These are phyloP conservation scores for Gambusia affinis DNA, from an alignment of 2,113 vertebrate genomes.

Conservation along the genomic window DNA sequence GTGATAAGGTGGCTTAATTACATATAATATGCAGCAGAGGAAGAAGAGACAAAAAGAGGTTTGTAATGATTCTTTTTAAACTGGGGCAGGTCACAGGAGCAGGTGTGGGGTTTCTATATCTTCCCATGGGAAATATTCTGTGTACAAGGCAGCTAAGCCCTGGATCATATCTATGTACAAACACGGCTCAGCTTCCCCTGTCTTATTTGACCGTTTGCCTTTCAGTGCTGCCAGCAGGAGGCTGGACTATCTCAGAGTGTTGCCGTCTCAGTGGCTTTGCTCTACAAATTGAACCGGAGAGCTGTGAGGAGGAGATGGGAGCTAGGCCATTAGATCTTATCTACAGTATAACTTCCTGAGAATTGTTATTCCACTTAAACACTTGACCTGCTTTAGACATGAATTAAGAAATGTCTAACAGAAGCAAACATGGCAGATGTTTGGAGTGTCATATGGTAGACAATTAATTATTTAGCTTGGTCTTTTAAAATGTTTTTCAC, in stretches of 20 bases:
- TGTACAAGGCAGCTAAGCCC: slow-evolving; percentile 16
- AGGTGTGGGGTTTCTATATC: neutral
- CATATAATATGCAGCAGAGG: neutral
- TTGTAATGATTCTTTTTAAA: neutral
- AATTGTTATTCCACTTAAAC: slow-evolving; percentile 44
- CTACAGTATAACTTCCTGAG: slow-evolving; percentile 32
- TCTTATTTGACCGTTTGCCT: slow-evolving; percentile 37
- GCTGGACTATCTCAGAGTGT: slow-evolving; percentile 16
- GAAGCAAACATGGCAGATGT: neutral
- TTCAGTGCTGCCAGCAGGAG: slow-evolving; percentile 29
- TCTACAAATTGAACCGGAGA: slow-evolving; percentile 31
- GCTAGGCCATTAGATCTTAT: slow-evolving; percentile 32
- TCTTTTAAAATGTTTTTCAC: slow-evolving; percentile 11
- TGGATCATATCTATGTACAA: slow-evolving; percentile 36
- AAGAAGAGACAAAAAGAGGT: neutral
- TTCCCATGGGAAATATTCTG: slow-evolving; percentile 32
- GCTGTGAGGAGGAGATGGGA: slow-evolving; percentile 19
- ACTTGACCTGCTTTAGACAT: slow-evolving; percentile 40
- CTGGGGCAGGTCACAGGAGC: slow-evolving; percentile 1
- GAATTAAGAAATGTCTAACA: neutral
- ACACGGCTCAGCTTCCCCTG: slow-evolving; percentile 28
- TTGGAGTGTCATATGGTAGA: neutral
- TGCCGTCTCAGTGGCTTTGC: slow-evolving; percentile 31
- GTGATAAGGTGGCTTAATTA: neutral
- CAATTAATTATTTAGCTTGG: slow-evolving; percentile 27